Evolutionary conservation across 2,888 invertebrate genomes (phyloP).

Genomic region (Tetragonula carbonaria): DNA sequence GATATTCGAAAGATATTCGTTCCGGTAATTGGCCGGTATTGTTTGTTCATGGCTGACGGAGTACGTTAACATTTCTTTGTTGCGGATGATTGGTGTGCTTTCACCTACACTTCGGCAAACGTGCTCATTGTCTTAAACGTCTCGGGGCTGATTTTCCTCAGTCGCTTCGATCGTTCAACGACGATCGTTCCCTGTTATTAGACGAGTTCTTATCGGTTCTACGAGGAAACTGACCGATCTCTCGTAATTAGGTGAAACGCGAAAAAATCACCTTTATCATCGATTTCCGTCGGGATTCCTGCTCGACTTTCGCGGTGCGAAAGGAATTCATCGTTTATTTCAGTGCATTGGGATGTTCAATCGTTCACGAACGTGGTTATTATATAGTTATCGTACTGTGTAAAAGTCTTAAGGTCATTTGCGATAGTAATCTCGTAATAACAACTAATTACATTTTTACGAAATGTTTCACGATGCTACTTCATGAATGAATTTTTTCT

Average conservation of each 20-base stretch:
- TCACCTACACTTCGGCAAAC: conserved; percentile 68
- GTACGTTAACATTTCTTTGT: conserved; percentile 65
- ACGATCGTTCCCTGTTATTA: conserved; percentile 47
- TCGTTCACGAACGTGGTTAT: neutral
- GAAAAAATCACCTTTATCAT: conserved; percentile 31
- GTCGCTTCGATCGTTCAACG: conserved; percentile 27
- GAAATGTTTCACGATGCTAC: neutral
- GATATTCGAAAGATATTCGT: conserved; percentile 52
- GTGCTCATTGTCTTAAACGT: conserved; percentile 61
- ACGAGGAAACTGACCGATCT: conserved; percentile 44
- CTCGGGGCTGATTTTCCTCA: conserved; percentile 38
- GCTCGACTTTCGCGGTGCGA: neutral
- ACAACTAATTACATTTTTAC: neutral
- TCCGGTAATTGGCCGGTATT: conserved; percentile 66
- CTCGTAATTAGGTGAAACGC: conserved; percentile 49
- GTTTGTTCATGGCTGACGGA: conserved; percentile 70
- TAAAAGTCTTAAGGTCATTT: neutral
- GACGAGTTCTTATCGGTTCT: conserved; percentile 41
- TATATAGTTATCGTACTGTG: neutral
- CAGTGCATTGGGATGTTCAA: neutral
- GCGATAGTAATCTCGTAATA: neutral
- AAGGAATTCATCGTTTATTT: neutral
- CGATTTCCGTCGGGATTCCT: conserved; percentile 8
- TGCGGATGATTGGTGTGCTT: conserved; percentile 69
- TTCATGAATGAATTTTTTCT: neutral